Conservation (phyloP, 2,797 vertebrate genomes). For the Lagorchestes hirsutus region DNA sequence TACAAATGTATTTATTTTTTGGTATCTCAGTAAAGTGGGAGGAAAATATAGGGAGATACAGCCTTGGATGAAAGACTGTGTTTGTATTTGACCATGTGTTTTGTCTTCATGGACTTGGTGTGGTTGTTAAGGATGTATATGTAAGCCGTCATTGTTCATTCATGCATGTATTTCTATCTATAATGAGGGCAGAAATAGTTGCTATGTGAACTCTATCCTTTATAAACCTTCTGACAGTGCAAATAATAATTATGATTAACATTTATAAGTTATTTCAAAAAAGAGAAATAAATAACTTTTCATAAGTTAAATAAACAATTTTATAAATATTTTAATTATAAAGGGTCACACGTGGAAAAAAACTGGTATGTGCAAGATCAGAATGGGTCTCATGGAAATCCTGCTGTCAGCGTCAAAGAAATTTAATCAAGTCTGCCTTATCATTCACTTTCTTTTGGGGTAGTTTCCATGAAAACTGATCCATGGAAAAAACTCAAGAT, state of each 20-base stretch:
- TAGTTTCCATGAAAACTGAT: neutral
- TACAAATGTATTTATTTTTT: slow-evolving; percentile 20
- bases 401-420: neutral
- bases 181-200: slow-evolving; percentile 17
- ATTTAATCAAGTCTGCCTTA: slow-evolving; percentile 7
- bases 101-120: neutral
- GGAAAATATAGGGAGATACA: slow-evolving; percentile 15
- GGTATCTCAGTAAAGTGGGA: neutral
- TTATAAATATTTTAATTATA: slow-evolving; percentile 20
- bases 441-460: neutral
- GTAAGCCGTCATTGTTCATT: neutral
- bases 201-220: neutral
- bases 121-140: neutral
- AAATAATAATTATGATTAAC: slow-evolving; percentile 21
- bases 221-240: slow-evolving; percentile 1
- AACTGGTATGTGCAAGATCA: neutral
- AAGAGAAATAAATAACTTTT: slow-evolving; percentile 15
- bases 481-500: neutral
- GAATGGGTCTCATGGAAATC: neutral
- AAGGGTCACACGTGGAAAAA: slow-evolving; percentile 7
- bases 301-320: slow-evolving; percentile 3
- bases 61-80: neutral
- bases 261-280: slow-evolving; percentile 18
- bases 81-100: neutral
- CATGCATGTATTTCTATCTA: neutral